Evolutionary conservation across 2,113 vertebrate species (phyloP).

Genomic region (Atherinomorus stipes): DNA sequence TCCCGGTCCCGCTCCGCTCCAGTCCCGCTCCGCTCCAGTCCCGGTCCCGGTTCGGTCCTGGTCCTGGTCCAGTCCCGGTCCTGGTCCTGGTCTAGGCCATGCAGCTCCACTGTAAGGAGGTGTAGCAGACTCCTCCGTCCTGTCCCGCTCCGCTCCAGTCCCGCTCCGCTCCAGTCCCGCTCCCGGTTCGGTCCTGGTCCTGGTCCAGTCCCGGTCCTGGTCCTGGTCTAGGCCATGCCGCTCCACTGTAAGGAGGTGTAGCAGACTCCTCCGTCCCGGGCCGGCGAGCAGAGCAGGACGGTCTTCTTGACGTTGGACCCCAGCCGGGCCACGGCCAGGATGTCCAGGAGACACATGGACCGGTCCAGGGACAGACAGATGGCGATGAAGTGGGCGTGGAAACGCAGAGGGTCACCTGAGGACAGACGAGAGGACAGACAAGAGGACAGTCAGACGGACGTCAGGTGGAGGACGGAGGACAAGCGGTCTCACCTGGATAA

Average conservation of each 20-base stretch:
- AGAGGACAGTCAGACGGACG: neutral
- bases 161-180: too few species aligned
- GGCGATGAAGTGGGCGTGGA: slow-evolving; percentile 91
- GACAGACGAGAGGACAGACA: too few species aligned
- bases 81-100: too few species aligned
- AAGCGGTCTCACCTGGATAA: slow-evolving; percentile 86
- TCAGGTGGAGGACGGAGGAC: too few species aligned
- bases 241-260: slow-evolving; percentile 92
- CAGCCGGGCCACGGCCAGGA: slow-evolving; percentile 86
- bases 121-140: too few species aligned
- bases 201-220: neutral
- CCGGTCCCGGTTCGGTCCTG: too few species aligned
- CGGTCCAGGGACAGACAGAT: slow-evolving; percentile 81
- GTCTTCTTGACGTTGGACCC: slow-evolving; percentile 91
- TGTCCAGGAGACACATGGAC: slow-evolving; percentile 76
- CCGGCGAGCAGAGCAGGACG: slow-evolving; percentile 85
- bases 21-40: too few species aligned
- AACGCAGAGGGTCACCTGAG: slow-evolving; percentile 89
- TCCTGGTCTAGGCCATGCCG: slow-evolving; percentile 76
- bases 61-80: too few species aligned
- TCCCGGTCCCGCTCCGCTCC: too few species aligned
- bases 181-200: too few species aligned
- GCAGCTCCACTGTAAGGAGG: too few species aligned
- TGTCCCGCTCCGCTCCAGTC: too few species aligned
- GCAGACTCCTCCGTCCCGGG: slow-evolving; percentile 56